Evolutionary conservation across 2,797 vertebrate genomes (phyloP), one percentile per base, ranked within the genome.

Genomic region (Helostoma temminkii): DNA sequence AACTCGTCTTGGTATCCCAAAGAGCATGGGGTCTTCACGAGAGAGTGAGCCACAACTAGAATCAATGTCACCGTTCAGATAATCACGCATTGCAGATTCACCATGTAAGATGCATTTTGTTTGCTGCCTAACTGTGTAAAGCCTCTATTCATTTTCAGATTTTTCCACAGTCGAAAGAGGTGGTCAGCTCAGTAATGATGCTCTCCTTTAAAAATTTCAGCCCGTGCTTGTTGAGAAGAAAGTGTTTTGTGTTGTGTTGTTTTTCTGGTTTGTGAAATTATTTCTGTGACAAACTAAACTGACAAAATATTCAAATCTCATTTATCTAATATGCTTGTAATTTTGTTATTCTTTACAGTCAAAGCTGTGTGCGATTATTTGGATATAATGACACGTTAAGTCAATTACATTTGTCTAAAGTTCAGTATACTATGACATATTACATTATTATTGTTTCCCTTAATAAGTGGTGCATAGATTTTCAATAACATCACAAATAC

Each of bases 91-190:
- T 78, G 59, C 87, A 68, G 88, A 94, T 93, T 92, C 76, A 91
- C 91, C 93, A 89, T 93, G 91, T 85, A 93, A 91, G 91, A 94
- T 94, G 88, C 87, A 94, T 94, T 94, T 87, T 86, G 87, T 92
- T 83, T 94, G 92, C 92, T 84, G 46, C 80, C 79, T 85, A 82
- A 83, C 85, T 89, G 81, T 90, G 88, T 91, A 82, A 94, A 89
- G 90, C 74, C 62, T 88, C 91, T 85, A 92, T 94, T 93, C 91
- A 92, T 93, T 91, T 89, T 64, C 67, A 59, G 36, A 84, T 86
- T 88, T 82, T 81, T 88, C 55, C 65, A 49, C 56, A 57, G 73
- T n/a, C n/a, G 19, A 70, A 80, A 83, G 72, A 69, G 80, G 85
- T 74, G 84, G 85, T 90, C 87, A 88, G 73, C 67, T 64, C 81